These are phyloP conservation scores for Ormyrus rosae DNA, from an alignment of 2,888 invertebrate genomes.

Conservation along the genomic window DNA sequence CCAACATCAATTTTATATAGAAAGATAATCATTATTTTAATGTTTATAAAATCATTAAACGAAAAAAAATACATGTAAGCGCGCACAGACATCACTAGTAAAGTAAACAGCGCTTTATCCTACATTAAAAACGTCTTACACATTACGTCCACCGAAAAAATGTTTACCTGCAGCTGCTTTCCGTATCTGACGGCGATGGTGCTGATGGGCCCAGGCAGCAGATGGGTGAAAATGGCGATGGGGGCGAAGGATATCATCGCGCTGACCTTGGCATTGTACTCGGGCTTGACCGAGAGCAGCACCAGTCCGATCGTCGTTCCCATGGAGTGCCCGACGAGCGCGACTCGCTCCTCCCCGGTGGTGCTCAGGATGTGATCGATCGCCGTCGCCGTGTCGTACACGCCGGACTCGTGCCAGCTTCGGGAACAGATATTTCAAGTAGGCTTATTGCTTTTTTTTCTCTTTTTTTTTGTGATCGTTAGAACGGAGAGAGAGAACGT, in stretches of 20 bases:
- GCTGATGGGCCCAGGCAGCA: slow-evolving; percentile 63
- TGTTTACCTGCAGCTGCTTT: slow-evolving; percentile 63
- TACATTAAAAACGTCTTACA: too few species aligned
- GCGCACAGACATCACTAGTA: too few species aligned
- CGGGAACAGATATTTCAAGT: too few species aligned
- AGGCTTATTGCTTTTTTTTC: too few species aligned
- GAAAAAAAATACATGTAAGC: too few species aligned
- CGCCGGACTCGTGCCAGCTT: slow-evolving; percentile 69
- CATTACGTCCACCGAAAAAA: too few species aligned
- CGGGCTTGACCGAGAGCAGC: slow-evolving; percentile 65
- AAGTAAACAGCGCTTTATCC: too few species aligned
- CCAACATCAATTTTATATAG: too few species aligned
- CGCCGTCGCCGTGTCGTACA: slow-evolving; percentile 64
- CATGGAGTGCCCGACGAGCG: slow-evolving; percentile 68
- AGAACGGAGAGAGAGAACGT: too few species aligned
- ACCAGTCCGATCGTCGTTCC: slow-evolving; percentile 66
- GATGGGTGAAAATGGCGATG: slow-evolving; percentile 65
- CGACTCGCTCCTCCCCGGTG: slow-evolving; percentile 63
- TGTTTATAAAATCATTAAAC: too few species aligned
- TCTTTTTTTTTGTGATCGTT: too few species aligned
- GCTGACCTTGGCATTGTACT: slow-evolving; percentile 67
- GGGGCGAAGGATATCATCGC: slow-evolving; percentile 66
- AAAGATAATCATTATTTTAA: too few species aligned
- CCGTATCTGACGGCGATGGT: slow-evolving; percentile 63
- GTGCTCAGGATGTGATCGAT: slow-evolving; percentile 64